Base-by-base conservation (phyloP, 2,113 vertebrate genomes). In the Telmatochromis sp. region DNA sequence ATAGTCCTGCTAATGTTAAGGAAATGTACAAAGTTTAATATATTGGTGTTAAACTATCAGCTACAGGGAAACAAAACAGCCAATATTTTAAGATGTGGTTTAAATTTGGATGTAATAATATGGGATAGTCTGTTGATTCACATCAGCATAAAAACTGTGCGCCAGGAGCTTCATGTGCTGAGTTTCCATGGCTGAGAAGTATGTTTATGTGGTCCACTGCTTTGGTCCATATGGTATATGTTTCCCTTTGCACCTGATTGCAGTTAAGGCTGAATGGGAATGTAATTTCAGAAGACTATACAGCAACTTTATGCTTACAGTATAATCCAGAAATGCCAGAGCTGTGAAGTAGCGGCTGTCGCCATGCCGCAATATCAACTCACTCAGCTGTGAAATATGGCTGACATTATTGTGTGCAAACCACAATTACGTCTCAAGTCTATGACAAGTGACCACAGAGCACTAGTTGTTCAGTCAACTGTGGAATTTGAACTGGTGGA, bases 401-500 rank as follows among this genome's bases (percentile, higher is more conserved):
- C 91, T 80, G 90, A 91, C 90, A 84, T 85, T 82, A 91, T 84
- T 88, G 88, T 92, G 92, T 58, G 87, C 70, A 90, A 88, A 93
- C 91, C 88, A 90, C 87, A 92, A 90, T 93, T 87, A 92, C 35
- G 14, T 81, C 75, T 83, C 7, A 14, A 87, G 85, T 90, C 91
- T 31, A 89, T 91, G 92, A 93, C 92, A 90, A 91, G 92, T 91
- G 93, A 93, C 94, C 92, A 82, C 88, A 89, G 86, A 92, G 89
- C 80, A 68, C 84, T 85, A 90, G 85, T 45, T 91, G 87, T 89
- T 93, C 92, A 91, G 70, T 93, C 89, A 92, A 82, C 89, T 88
- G 89, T 91, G 85, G 83, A 91, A 75, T 81, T 93, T 87, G 65
- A 93, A 89, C 89, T 85, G 88, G 75, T 88, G 87, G 89, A 89